Evolutionary conservation across 2,797 vertebrate genomes (phyloP).

Genomic region (Tokudaia tokunoshimensis): DNA sequence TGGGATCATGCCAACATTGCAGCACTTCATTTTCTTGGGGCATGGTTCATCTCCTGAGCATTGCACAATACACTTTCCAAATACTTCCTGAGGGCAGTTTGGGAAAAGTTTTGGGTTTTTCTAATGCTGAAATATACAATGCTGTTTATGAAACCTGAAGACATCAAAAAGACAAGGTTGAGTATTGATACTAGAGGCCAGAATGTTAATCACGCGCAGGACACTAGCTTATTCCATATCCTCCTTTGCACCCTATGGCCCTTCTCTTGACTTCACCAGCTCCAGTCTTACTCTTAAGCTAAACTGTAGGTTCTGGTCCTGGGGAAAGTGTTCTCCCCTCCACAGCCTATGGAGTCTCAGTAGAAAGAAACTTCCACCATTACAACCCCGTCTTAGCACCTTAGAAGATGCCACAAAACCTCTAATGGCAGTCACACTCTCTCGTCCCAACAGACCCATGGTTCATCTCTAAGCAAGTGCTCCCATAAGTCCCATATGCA

Average conservation of each 20-base stretch:
- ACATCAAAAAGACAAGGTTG: background rate
- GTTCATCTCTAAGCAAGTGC: background rate
- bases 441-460: too few species aligned
- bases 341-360: background rate
- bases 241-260: background rate
- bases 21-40: slow-evolving; percentile 73
- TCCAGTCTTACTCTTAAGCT: background rate
- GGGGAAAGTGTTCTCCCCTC: background rate
- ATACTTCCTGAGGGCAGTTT: background rate
- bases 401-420: background rate
- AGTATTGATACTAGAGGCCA: background rate
- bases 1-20: slow-evolving; percentile 53
- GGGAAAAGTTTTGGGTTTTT: background rate
- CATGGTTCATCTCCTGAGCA: slow-evolving; percentile 26
- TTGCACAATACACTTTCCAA: background rate
- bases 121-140: background rate
- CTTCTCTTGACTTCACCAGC: background rate
- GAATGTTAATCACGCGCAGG: background rate
- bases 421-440: background rate
- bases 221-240: background rate
- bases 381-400: background rate
- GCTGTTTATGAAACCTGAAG: background rate
- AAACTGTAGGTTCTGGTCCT: background rate
- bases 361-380: background rate
- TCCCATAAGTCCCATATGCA: background rate